Evolutionary conservation across 2,797 vertebrate genomes (phyloP).

Genomic region (Triplophysa bombifrons): DNA sequence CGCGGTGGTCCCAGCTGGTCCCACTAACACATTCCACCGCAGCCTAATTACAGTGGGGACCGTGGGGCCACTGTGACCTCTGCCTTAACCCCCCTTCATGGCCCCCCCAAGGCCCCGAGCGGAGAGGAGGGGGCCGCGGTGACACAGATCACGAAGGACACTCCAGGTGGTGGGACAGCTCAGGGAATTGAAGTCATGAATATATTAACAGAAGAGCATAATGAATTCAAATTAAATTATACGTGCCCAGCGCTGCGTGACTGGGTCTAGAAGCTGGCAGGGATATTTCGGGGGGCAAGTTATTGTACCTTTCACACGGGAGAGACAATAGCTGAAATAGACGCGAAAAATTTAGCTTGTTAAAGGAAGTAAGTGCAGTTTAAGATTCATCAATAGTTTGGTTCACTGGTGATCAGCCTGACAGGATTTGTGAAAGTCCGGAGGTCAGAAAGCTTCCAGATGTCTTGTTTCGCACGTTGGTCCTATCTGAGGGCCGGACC

Average conservation of each 20-base stretch:
- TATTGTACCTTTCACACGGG: constrained; percentile 78
- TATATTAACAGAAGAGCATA: constrained; percentile 85
- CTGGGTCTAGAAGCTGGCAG: constrained; percentile 62
- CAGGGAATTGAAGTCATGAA: constrained; percentile 87
- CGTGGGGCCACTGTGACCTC: constrained; percentile 73
- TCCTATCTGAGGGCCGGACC: constrained; percentile 49
- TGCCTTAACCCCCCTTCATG: constrained; percentile 80
- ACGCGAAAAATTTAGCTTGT: background rate
- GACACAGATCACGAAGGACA: constrained; percentile 86
- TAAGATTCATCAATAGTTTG: constrained; percentile 30
- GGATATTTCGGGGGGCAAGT: constrained; percentile 80
- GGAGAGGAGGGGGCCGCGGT: constrained; percentile 53
- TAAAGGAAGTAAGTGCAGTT: constrained; percentile 17
- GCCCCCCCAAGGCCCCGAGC: constrained; percentile 73
- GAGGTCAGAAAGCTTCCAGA: constrained; percentile 75
- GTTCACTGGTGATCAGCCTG: constrained; percentile 19
- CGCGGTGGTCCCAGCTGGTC: constrained; percentile 80
- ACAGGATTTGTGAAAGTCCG: constrained; percentile 43
- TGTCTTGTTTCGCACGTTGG: constrained; percentile 68
- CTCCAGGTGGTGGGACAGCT: constrained; percentile 84
- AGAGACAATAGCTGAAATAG: background rate
- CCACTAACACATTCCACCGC: constrained; percentile 84
- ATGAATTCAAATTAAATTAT: constrained; percentile 89
- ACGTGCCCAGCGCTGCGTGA: constrained; percentile 76
- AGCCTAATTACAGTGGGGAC: constrained; percentile 83